Conservation (phyloP, 2,888 invertebrate species). For the Eupeodes latifasciatus region DNA sequence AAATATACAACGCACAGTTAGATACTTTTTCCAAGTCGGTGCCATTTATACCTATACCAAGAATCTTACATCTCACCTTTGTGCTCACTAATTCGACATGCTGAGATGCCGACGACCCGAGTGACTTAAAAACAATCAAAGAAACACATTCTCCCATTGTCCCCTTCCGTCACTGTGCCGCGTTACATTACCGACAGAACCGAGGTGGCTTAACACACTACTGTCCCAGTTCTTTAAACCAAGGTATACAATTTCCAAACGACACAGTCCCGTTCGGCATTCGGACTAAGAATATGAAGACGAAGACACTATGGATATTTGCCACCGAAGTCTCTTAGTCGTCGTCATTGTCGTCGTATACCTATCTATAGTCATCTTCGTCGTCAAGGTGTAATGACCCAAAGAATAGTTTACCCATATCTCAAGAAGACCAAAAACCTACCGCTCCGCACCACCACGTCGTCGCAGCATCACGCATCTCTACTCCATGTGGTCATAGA, state of each 20-base stretch:
- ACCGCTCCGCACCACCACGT: slow-evolving; percentile 9
- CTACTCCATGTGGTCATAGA: neutral
- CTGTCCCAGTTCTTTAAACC: slow-evolving; percentile 61
- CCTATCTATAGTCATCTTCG: slow-evolving; percentile 18
- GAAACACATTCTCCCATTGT: slow-evolving; percentile 21
- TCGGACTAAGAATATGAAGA: no score
- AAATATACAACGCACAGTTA: no score
- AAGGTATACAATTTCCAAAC: slow-evolving; percentile 35
- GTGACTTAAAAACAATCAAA: slow-evolving; percentile 59
- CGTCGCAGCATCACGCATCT: slow-evolving; percentile 40
- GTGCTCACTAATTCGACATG: slow-evolving; percentile 65
- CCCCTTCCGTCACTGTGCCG: neutral
- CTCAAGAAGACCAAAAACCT: slow-evolving; percentile 23
- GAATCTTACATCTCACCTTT: slow-evolving; percentile 61
- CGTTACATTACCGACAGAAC: no score
- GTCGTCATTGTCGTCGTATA: neutral
- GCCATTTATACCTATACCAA: neutral
- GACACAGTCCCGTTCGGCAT: slow-evolving; percentile 62
- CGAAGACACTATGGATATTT: slow-evolving; percentile 66
- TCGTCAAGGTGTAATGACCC: slow-evolving; percentile 73
- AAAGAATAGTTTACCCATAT: slow-evolving; percentile 69
- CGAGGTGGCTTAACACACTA: slow-evolving; percentile 4
- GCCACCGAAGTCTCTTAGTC: slow-evolving; percentile 18
- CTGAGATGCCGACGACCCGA: slow-evolving; percentile 69
- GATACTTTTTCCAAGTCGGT: neutral